phyloP scores from a whole-genome alignment of 1,140 invertebrate species.

The Conus ventricosus region DNA sequence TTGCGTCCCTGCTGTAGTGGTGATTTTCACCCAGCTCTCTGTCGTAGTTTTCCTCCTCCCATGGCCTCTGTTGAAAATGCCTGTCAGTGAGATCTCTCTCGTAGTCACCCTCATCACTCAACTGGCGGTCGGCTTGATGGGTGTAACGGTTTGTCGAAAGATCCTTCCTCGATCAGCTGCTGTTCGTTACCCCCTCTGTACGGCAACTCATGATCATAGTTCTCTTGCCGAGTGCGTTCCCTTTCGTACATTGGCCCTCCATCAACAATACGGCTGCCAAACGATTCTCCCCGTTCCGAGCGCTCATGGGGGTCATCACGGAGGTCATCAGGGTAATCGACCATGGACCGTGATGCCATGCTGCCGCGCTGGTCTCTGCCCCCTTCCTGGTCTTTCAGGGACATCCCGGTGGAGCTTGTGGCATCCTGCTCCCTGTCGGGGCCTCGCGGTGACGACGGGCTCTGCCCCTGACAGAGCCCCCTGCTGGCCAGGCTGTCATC shows the following conservation, averaged over 20 bases:
- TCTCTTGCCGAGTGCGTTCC: too few species aligned
- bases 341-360: not conserved
- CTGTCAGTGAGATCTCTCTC: not conserved
- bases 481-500: not conserved
- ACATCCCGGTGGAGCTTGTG: not conserved
- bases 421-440: not conserved
- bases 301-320: too few species aligned
- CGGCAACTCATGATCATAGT: too few species aligned
- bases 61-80: not conserved
- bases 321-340: not conserved
- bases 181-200: not conserved
- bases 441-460: constrained; percentile 21
- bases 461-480: not conserved
- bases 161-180: not conserved
- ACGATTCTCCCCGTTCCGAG: not conserved
- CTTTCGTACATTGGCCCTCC: not conserved
- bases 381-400: constrained; percentile 20
- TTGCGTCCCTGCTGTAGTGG: not conserved
- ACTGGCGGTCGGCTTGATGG: too few species aligned
- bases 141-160: not conserved
- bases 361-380: not conserved
- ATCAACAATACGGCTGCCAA: not conserved
- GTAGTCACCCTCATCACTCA: too few species aligned
- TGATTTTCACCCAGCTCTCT: not conserved
- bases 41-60: not conserved